A percentile compares a stretch with the other conserved stretches of the same genome.
These are phyloP conservation scores for Plutella xylostella DNA, from an alignment of 2,888 invertebrate genomes.

Conservation along the genomic window DNA sequence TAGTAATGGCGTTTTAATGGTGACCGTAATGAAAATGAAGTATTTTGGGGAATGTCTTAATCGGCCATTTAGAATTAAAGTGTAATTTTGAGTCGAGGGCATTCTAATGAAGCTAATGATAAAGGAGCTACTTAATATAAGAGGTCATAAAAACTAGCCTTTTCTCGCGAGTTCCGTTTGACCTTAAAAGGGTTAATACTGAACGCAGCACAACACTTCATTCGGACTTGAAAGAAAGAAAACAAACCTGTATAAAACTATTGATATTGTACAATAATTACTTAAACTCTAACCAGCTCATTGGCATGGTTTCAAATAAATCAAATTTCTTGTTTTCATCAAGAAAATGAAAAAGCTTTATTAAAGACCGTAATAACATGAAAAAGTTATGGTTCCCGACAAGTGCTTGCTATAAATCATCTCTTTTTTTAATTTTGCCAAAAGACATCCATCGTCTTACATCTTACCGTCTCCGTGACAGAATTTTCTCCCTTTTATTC, in stretches of 20 bases:
- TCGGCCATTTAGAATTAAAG: slow-evolving; percentile 1
- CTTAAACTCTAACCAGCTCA: no score
- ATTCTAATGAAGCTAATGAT: slow-evolving; percentile 22
- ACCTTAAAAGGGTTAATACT: no score
- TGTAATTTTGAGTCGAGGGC: no score
- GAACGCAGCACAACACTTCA: no score
- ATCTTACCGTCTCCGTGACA: slow-evolving; percentile 33
- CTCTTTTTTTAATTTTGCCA: slow-evolving; percentile 48
- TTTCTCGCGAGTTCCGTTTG: no score
- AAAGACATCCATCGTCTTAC: slow-evolving; percentile 33
- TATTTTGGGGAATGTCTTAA: neutral
- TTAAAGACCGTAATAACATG: neutral
- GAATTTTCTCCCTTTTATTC: slow-evolving; percentile 41
- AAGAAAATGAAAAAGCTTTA: no score
- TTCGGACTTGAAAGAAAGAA: no score
- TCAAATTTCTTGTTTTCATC: no score
- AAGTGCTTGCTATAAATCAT: slow-evolving; percentile 38
- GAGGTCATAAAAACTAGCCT: no score
- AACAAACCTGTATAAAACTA: no score
- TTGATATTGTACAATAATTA: no score
- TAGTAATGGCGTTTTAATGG: slow-evolving; percentile 3
- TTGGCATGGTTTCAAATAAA: no score
- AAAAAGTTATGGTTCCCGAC: slow-evolving; percentile 16
- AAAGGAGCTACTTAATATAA: slow-evolving; percentile 49
- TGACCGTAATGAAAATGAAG: slow-evolving; percentile 1